A percentile compares a stretch with the other conserved stretches of the same genome.
phyloP scores from a whole-genome alignment of 2,113 vertebrate species.

The Heterochromis multidens region DNA sequence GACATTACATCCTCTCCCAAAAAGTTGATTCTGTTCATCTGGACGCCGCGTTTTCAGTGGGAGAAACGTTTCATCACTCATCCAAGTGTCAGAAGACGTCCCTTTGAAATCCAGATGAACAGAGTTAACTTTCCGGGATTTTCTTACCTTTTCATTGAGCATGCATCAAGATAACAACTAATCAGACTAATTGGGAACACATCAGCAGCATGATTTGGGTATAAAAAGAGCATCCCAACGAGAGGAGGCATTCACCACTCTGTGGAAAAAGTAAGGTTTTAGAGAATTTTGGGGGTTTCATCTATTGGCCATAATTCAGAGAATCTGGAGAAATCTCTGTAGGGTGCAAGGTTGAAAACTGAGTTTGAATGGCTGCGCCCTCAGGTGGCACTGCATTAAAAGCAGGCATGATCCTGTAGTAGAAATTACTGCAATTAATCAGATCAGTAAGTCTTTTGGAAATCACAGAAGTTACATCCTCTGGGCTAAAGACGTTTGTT shows the following conservation, averaged over 20 bases:
- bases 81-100: no score
- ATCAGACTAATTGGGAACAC: neutral
- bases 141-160: neutral
- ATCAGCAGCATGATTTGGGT: neutral
- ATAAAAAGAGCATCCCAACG: neutral
- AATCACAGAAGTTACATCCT: neutral
- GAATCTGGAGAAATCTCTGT: neutral
- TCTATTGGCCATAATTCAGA: neutral
- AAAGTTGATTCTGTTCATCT: no score
- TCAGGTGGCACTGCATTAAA: neutral
- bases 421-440: fast-evolving
- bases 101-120: neutral
- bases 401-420: neutral
- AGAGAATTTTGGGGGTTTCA: neutral
- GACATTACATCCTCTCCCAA: no score
- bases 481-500: neutral
- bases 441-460: neutral
- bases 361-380: neutral
- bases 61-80: no score
- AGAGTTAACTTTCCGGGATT: neutral
- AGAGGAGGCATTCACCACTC: neutral
- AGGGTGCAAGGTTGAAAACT: neutral
- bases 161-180: neutral
- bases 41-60: no score
- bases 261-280: neutral